Base-by-base conservation (phyloP, 2,797 vertebrate genomes). In the Sebastes goodei region DNA sequence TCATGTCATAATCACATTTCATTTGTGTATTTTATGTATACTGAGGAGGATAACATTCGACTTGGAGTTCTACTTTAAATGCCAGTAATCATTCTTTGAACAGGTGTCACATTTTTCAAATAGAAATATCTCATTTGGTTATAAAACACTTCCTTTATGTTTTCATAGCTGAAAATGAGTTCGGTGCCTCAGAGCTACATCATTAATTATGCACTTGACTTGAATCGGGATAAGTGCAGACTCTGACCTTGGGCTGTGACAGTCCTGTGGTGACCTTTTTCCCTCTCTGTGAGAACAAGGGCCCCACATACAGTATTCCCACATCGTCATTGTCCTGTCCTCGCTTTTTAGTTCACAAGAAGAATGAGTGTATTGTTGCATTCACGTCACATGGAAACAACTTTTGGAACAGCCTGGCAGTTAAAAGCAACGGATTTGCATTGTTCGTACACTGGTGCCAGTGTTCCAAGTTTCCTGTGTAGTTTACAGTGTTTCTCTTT, bases 121-220 rank as follows among this genome's bases (percentile, higher is more conserved):
- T 8, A 62, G 57, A 74, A 80, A 84, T 69, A 23, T 86, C 60
- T 85, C 72, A 76, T 84, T 79, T 82, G 66, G 67, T 25, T 75
- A 57, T 81, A 25, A 83, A 89, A 71, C 73, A 78, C 77, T 82
- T 82, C 33, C 77, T 85, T 76, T 76, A 70, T 78, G 81, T 74
- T 92, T 85, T 90, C 63, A 61, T 67, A 67, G 74, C 69, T 75
- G 73, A 87, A 89, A 90, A 82, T 87, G 55, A 73, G 70, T 83
- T 88, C 81, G 53, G 70, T 86, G 85, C 85, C 85, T 87, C 63
- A 66, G 62, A 90, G 87, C 89, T 74, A 81, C 77, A 60, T 80
- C 85, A 87, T 85, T 89, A 89, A 91, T 89, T 90, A 88, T 85
- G 83, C 81, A 86, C 85, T 89, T 85, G 75, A 86, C 76, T 90